Base-by-base conservation (phyloP, 2,888 invertebrate species). In the Dyspetes luteomarginatus region DNA sequence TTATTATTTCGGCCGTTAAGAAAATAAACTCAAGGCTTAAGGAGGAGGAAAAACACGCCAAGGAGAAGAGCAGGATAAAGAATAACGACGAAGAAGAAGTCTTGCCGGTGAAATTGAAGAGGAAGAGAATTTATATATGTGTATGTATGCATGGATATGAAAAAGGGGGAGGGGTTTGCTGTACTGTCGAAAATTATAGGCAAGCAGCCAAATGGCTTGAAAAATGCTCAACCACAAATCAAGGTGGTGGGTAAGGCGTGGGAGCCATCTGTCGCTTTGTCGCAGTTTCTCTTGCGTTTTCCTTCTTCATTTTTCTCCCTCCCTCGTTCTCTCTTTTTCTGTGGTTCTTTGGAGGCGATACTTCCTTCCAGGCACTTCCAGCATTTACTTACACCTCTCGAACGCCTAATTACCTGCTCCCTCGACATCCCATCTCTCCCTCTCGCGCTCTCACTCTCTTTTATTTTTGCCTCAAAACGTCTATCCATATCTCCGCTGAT, bases 151-250 rank as follows among this genome's bases (percentile, higher is more conserved):
- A 26, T 12, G 15, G 15, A n/a, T 58, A 26, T 4, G 17, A 58
- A 30, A 45, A 15, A 41, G 22, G 5, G 36, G 5, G 4, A 48
- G 17, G 3, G 2, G 17, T 48, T 17, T 45, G 73, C 64, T 64
- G 55, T 74, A 82, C 80, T 81, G 82, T 74, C 74, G 82, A 86
- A 88, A 87, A 89, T 87, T 89, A 89, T 85, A 87, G 87, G 84
- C 86, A 78, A 86, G 82, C 78, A 69, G 87, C 89, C 90, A 90
- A 91, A 91, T 91, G 90, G 89, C 88, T 89, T 88, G 90, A 89
- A 91, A 90, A 90, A 90, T 90, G 88, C 88, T 89, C 83, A 84
- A 89, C 91, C 90, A 90, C 91, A 91, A 91, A 91, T 91, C 91
- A 91, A 90, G 89, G 88, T 88, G 87, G 84, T 81, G 82, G 68